These are phyloP conservation scores for Meles meles DNA, from an alignment of 2,113 vertebrate genomes.

Conservation along the genomic window DNA sequence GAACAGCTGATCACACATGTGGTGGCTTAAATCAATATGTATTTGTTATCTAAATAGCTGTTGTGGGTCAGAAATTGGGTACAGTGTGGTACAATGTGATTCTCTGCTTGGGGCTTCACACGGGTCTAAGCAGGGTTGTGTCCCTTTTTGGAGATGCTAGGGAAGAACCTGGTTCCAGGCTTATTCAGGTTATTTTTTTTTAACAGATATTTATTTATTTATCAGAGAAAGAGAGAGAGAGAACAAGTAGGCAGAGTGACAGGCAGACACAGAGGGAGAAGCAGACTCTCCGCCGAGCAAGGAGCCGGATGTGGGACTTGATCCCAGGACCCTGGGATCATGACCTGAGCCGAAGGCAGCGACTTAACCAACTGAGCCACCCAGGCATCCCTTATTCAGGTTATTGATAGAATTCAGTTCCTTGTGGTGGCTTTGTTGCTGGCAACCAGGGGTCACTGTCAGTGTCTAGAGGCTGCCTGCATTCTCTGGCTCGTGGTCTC, in stretches of 20 bases:
- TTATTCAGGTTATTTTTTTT: background rate
- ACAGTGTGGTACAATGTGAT: background rate
- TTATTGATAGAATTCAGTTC: background rate
- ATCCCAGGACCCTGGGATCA: too few species aligned
- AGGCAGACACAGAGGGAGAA: too few species aligned
- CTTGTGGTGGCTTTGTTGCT: background rate
- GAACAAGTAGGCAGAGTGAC: too few species aligned
- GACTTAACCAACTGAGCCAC: too few species aligned
- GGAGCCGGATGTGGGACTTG: too few species aligned
- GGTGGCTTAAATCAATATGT: background rate
- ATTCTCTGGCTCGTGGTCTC: background rate
- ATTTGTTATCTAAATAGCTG: background rate
- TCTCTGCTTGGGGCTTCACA: background rate
- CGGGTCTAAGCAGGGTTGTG: background rate
- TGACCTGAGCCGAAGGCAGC: too few species aligned
- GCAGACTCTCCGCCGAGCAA: too few species aligned
- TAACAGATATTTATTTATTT: too few species aligned
- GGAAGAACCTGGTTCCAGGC: background rate
- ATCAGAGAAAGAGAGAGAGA: too few species aligned
- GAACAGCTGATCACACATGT: background rate
- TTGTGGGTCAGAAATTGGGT: background rate
- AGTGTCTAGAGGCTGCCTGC: background rate
- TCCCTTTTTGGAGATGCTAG: background rate
- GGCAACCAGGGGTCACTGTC: background rate
- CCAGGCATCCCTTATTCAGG: background rate